Evolutionary conservation across 2,888 invertebrate genomes (phyloP), one percentile per base, ranked within the genome.

Genomic region (Perizoma affinitatum): DNA sequence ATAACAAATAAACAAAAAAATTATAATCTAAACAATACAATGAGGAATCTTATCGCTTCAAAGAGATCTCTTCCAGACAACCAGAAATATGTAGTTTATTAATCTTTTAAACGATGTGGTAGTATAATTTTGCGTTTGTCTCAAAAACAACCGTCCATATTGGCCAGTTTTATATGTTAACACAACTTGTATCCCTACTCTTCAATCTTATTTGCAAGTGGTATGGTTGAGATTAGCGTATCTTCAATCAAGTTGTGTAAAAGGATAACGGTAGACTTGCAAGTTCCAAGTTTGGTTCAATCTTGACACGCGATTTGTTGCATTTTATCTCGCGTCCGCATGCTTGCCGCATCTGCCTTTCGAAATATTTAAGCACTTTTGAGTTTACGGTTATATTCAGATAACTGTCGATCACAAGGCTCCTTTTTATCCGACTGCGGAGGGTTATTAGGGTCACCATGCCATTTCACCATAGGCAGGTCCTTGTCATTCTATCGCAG

Each of bases 261-360:
- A 60, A 65, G 77, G 73, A 78, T 88, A 90, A 90, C 90, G 88
- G 90, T 87, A 73, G 70, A 73, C 72, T 74, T 72, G 55, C 75
- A 74, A 74, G 69, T 58, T 66, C 79, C 86, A 76, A 78, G 84
- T 84, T 86, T 78, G 87, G 87, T 66, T 74, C 71, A 81, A 75
- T 81, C 83, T 82, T 86, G 87, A 86, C 82, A 78, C 76, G 78
- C 83, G 84, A 88, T 89, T 88, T 87, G 88, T 87, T 84, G 83
- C 83, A 83, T 82, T 84, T 85, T 86, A 84, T 87, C 83, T 79
- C 68, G 67, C 60, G 67, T 66, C 66, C 63, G 61, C 66, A 65
- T 61, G 59, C 44, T 53, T 45, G 62, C 53, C 53, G 64, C 62
- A 61, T 67, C 67, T 63, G 62, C 64, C 58, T 57, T 56, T 62